These are phyloP conservation scores for Pelusios castaneus DNA, from an alignment of 2,113 vertebrate genomes.

Conservation along the genomic window DNA sequence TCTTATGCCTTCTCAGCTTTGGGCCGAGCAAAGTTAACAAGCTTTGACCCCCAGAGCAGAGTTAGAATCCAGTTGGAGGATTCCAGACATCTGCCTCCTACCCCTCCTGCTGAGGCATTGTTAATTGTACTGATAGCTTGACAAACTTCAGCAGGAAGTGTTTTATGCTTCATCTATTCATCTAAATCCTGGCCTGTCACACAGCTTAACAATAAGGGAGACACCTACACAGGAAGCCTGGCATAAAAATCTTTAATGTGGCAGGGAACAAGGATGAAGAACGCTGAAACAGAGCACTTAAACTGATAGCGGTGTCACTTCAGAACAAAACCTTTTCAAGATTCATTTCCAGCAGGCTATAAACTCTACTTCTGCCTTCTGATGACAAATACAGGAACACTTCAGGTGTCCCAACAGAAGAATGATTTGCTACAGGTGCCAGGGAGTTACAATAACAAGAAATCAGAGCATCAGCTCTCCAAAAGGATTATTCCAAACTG, in stretches of 20 bases:
- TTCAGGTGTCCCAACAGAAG: not conserved
- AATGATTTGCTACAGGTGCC: rapidly evolving
- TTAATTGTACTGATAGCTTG: not conserved
- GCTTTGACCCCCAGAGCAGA: not conserved
- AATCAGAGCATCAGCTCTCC: not conserved
- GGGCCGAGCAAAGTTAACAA: too few relatives aligned
- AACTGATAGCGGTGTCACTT: not conserved
- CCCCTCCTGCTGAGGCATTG: not conserved
- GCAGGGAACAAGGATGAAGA: slow-evolving; percentile 16
- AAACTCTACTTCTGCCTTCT: not conserved
- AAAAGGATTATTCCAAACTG: not conserved
- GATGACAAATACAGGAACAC: not conserved
- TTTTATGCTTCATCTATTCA: slow-evolving; percentile 32
- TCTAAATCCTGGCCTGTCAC: slow-evolving; percentile 33
- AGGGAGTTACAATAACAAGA: not conserved
- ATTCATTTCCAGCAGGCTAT: not conserved
- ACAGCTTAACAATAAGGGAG: not conserved
- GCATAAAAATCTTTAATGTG: slow-evolving; percentile 12
- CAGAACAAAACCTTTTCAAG: not conserved
- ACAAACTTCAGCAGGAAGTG: slow-evolving; percentile 27
- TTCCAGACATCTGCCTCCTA: not conserved
- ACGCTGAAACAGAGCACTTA: not conserved
- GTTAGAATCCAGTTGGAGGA: not conserved
- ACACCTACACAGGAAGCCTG: slow-evolving; percentile 10
- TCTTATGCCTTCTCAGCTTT: too few relatives aligned